phyloP scores from a whole-genome alignment of 2,888 invertebrate genomes.

The Leptopilina myrica region DNA sequence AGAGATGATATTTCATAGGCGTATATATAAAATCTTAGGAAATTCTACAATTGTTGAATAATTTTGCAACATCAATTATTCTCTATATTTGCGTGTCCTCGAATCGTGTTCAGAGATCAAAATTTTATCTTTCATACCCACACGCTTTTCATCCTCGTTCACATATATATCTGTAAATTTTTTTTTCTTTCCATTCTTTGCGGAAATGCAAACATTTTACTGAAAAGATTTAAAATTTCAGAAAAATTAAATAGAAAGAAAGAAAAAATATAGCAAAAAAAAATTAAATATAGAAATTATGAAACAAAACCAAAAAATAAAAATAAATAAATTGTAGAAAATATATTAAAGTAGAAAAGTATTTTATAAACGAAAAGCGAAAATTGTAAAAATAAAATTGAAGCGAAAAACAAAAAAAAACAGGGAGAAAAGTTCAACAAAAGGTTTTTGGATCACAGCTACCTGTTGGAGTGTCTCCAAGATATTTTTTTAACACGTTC shows the following conservation, averaged over 20 bases:
- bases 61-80: neutral
- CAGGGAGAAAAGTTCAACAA: constrained; percentile 14
- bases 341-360: no score
- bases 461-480: constrained; percentile 39
- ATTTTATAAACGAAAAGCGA: neutral
- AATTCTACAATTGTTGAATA: neutral
- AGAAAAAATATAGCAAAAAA: no score
- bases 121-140: neutral
- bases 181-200: neutral
- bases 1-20: constrained; percentile 18
- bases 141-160: neutral
- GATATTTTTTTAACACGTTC: constrained; percentile 24
- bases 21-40: neutral
- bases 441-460: constrained; percentile 28
- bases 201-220: neutral
- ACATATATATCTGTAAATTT: neutral
- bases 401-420: neutral
- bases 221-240: neutral
- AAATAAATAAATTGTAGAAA: no score
- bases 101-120: no score
- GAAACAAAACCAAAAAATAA: no score
- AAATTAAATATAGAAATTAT: no score
- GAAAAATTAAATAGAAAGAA: no score
- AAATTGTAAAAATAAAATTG: neutral
- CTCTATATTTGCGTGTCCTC: neutral